A percentile compares a stretch with the other conserved stretches of the same genome.
Conservation (phyloP, 2,113 vertebrate genomes). For the Cathartes aura region DNA sequence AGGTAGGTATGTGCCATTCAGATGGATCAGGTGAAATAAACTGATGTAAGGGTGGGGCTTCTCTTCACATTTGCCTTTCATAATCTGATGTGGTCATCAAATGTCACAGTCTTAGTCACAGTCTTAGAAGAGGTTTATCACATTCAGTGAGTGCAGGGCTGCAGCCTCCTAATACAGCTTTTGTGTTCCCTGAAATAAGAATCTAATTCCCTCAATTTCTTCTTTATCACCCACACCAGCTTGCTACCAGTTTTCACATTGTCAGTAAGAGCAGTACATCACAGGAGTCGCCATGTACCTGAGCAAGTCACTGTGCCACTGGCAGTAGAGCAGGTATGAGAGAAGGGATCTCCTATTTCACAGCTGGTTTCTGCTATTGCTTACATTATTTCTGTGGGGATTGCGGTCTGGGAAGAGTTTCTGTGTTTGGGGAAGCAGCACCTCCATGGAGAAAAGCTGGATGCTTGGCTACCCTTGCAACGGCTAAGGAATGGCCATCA, state of each 20-base stretch:
- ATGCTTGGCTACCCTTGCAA: neutral
- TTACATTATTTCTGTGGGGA: neutral
- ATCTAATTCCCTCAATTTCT: neutral
- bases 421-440: neutral
- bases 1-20: fast-evolving
- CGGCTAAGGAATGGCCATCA: fast-evolving
- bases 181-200: neutral
- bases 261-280: neutral
- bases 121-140: neutral
- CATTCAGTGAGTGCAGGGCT: fast-evolving
- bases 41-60: neutral
- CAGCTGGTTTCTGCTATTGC: neutral
- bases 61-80: neutral
- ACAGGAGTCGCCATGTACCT: fast-evolving
- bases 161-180: neutral
- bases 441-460: neutral
- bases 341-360: neutral
- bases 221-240: neutral
- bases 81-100: neutral
- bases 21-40: neutral
- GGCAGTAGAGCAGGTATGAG: neutral
- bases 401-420: neutral
- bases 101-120: too few relatives aligned
- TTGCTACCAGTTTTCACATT: neutral
- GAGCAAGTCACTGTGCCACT: neutral